Conservation (phyloP, 2,797 vertebrate species). For the Phoeniculus purpureus region DNA sequence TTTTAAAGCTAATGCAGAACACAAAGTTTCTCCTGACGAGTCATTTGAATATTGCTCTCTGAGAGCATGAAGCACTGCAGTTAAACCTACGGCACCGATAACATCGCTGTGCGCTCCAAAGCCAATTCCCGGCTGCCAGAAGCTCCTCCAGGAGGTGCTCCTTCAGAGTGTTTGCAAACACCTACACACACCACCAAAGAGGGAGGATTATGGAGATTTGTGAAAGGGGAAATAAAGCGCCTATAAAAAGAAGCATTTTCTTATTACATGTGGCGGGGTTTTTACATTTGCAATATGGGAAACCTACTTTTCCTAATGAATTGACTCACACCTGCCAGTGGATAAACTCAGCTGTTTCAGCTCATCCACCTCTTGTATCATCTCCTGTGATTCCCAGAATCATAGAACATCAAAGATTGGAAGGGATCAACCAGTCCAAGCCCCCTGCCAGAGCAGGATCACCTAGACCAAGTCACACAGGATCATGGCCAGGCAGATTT, state of each 20-base stretch:
- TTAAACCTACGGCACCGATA: conserved; percentile 21
- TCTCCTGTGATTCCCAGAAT: too few relatives aligned
- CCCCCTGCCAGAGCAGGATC: too few relatives aligned
- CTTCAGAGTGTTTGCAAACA: conserved; percentile 38
- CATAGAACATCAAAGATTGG: too few relatives aligned
- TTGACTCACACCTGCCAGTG: background rate
- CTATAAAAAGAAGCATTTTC: conserved; percentile 17
- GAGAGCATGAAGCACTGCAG: conserved; percentile 22
- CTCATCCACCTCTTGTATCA: conserved; percentile 30
- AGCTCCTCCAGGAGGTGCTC: conserved; percentile 9
- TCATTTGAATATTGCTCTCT: conserved; percentile 19
- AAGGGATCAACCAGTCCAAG: too few relatives aligned
- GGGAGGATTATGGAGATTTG: conserved; percentile 53
- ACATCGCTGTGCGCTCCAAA: background rate
- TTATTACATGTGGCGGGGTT: background rate
- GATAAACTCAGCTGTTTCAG: conserved; percentile 31
- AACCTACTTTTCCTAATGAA: conserved; percentile 5
- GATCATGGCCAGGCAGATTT: too few relatives aligned
- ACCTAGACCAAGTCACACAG: too few relatives aligned
- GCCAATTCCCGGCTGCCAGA: background rate
- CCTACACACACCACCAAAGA: conserved; percentile 25
- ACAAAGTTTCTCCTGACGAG: conserved; percentile 34
- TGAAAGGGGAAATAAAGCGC: background rate
- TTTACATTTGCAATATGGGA: conserved; percentile 14
- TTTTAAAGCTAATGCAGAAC: conserved; percentile 28